These are phyloP conservation scores for Columba guinea DNA, from an alignment of 2,797 vertebrate species.

Conservation along the genomic window DNA sequence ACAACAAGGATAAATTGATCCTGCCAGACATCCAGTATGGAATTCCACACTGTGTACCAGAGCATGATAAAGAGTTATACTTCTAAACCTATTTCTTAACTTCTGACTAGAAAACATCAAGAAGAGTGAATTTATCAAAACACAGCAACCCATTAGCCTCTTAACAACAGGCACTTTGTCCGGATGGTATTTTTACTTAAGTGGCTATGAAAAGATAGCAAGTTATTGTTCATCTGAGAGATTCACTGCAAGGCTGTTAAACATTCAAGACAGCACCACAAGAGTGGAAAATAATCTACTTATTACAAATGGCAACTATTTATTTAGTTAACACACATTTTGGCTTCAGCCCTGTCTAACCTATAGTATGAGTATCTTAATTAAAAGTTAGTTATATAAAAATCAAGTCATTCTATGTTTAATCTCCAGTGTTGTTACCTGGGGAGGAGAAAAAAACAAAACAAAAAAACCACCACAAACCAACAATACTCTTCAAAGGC, in stretches of 20 bases:
- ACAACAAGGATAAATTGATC: constrained; percentile 2
- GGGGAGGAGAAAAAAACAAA: background rate
- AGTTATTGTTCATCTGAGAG: background rate
- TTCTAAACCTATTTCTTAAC: background rate
- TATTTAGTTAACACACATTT: background rate
- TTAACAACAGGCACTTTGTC: background rate
- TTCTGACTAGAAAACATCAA: background rate
- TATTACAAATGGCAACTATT: background rate
- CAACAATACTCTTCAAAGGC: background rate
- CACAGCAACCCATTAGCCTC: background rate
- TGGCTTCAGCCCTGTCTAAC: background rate
- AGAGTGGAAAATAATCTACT: background rate
- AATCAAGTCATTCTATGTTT: background rate
- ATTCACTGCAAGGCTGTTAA: background rate
- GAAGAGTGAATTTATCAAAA: constrained; percentile 14
- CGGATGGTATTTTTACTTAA: background rate
- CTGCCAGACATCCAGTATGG: background rate
- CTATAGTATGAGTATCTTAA: background rate
- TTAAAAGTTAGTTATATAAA: background rate
- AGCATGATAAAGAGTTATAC: background rate
- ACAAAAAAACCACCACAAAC: accelerated
- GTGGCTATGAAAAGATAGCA: background rate
- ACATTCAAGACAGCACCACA: background rate
- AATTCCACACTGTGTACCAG: background rate
- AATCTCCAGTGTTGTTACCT: background rate